Percentiles rank a stretch among this genome's conserved stretches.
Evolutionary conservation across 64 coral and sea anemone genomes (phyloP).

Genomic region (Stichodactyla helianthus): DNA sequence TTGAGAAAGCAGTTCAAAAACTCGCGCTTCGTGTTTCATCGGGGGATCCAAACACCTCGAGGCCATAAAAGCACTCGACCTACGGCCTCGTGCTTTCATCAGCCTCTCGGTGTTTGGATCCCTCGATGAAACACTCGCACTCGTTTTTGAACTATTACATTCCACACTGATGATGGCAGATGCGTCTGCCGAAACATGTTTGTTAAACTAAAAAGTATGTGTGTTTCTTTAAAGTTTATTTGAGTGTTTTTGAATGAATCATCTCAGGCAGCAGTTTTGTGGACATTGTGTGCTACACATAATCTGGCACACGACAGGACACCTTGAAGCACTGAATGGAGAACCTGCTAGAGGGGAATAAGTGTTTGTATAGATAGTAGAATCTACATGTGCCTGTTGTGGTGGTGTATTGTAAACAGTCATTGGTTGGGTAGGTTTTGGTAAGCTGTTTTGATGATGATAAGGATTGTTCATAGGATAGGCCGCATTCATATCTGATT

Average conservation of each 20-base stretch:
- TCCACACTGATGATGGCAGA: no score
- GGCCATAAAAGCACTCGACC: no score
- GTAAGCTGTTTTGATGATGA: not conserved
- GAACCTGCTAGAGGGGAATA: not conserved
- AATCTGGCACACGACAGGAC: not conserved
- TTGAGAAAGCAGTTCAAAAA: no score
- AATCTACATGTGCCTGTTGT: not conserved
- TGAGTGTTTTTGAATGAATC: not conserved
- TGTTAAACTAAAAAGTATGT: no score
- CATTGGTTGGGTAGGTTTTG: not conserved
- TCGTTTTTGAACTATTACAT: no score
- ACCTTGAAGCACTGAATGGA: not conserved
- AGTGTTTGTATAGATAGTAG: not conserved
- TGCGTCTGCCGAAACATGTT: no score
- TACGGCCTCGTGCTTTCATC: no score
- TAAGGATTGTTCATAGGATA: not conserved
- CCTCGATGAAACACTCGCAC: no score
- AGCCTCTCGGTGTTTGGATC: no score
- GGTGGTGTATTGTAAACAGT: not conserved
- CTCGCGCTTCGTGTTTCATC: no score
- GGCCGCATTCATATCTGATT: not conserved
- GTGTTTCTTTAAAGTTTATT: not conserved
- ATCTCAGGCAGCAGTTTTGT: not conserved
- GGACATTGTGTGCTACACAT: not conserved
- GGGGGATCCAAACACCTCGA: no score